Percentiles rank a stretch among this genome's conserved stretches.
These are phyloP conservation scores for Apamea epomidion DNA, from an alignment of 2,888 invertebrate species.

Conservation along the genomic window DNA sequence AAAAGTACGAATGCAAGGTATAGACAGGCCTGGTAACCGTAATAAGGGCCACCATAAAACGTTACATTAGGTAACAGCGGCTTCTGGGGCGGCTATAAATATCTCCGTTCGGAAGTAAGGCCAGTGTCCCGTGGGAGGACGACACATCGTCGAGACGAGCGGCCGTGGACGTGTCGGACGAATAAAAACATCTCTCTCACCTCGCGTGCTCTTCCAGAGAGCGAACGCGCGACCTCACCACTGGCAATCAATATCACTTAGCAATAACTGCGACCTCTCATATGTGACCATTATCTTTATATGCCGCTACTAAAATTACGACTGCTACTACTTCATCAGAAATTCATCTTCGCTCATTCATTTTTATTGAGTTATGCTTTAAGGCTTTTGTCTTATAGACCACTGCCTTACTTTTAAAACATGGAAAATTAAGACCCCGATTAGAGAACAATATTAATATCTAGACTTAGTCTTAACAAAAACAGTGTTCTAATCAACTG, in stretches of 20 bases:
- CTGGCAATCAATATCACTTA: slow-evolving; percentile 87
- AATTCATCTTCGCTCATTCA: slow-evolving; percentile 63
- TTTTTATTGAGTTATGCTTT: slow-evolving; percentile 42
- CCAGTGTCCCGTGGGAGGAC: slow-evolving; percentile 88
- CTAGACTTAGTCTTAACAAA: background rate
- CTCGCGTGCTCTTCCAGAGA: slow-evolving; percentile 75
- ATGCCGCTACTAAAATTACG: slow-evolving; percentile 74
- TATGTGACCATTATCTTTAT: slow-evolving; percentile 82
- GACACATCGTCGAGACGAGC: slow-evolving; percentile 84
- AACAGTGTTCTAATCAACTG: background rate
- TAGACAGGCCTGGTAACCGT: slow-evolving; percentile 83
- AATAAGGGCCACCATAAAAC: slow-evolving; percentile 90
- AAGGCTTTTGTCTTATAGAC: slow-evolving; percentile 20
- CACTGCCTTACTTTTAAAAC: slow-evolving; percentile 6
- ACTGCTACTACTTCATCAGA: slow-evolving; percentile 68
- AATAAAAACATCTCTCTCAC: slow-evolving; percentile 88
- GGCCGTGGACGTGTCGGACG: slow-evolving; percentile 87
- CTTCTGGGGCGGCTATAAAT: slow-evolving; percentile 90
- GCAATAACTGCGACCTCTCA: slow-evolving; percentile 82
- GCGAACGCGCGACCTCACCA: slow-evolving; percentile 73
- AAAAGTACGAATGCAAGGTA: slow-evolving; percentile 71
- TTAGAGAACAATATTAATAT: background rate
- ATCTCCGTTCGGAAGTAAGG: slow-evolving; percentile 90
- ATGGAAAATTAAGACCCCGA: background rate
- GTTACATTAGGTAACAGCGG: slow-evolving; percentile 90